Percentiles rank a stretch among this genome's conserved stretches.
These are phyloP conservation scores for Bimastos eiseni DNA, from an alignment of 2,888 invertebrate genomes.

Conservation along the genomic window DNA sequence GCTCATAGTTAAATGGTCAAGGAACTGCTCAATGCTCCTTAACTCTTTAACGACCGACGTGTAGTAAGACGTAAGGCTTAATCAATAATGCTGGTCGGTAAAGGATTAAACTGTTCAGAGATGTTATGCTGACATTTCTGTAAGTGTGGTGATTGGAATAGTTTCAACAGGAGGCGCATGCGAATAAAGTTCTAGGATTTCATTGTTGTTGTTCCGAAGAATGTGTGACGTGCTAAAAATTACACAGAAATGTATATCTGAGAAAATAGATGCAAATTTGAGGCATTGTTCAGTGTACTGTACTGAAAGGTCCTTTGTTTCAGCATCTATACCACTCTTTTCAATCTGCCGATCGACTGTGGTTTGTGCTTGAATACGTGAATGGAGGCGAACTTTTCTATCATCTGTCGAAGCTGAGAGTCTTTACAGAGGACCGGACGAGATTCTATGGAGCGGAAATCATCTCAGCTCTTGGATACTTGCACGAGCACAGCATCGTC, in stretches of 20 bases:
- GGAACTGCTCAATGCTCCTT: too few species aligned
- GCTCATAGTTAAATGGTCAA: too few species aligned
- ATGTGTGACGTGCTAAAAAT: not conserved
- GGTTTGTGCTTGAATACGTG: constrained; percentile 99
- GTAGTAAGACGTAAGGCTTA: too few species aligned
- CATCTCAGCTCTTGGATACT: constrained; percentile 88
- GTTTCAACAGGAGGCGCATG: too few species aligned
- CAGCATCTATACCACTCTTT: constrained; percentile 98
- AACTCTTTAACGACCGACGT: too few species aligned
- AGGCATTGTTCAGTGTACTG: not conserved
- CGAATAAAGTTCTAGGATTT: too few species aligned
- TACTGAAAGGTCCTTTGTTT: constrained; percentile 45
- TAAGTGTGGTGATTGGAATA: too few species aligned
- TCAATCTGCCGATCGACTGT: constrained; percentile 93
- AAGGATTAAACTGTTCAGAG: too few species aligned
- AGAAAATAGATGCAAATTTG: not conserved
- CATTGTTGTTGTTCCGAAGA: too few species aligned
- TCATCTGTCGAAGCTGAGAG: constrained; percentile 88
- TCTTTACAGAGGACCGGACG: constrained; percentile 90
- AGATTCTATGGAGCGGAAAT: constrained; percentile 99
- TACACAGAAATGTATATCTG: not conserved
- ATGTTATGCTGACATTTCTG: too few species aligned
- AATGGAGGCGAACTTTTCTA: constrained; percentile 98
- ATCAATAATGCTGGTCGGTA: too few species aligned
- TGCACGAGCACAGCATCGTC: constrained; percentile 90